Evolutionary conservation across 2,888 invertebrate genomes (phyloP), one percentile per base, ranked within the genome.

Genomic region (Dione juno): DNA sequence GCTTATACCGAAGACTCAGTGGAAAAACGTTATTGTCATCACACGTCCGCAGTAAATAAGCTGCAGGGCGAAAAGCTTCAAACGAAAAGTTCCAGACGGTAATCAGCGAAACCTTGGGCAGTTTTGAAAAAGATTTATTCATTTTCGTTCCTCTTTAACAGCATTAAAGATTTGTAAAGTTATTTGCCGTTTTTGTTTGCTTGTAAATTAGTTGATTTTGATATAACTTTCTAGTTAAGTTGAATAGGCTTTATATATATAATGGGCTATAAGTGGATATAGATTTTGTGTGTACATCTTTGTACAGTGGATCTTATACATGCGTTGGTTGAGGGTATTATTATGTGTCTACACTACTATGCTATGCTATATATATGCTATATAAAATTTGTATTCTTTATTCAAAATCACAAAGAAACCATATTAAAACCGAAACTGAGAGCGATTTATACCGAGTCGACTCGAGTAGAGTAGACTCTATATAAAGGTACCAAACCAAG

Each of bases 41-140:
- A 67, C 67, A 63, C 59, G 71, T 52, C 69, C 58, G 58, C 67
- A 58, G 64, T 70, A 70, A 70, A 63, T 40, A 64, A 21, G 54
- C 69, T 63, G 63, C 19, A 52, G 58, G 65, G 67, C 59, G 53
- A 59, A 71, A 68, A 71, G 50, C 68, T 71, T 67, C 43, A 37
- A 71, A 43, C 64, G 52, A 67, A 66, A 64, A 43, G 58, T 58
- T 57, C 14, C n/a, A 59, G 67, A 41, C 58, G 67, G 65, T 71
- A 67, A 68, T 71, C 71, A 71, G 67, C 35, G 14, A 35, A 59
- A 59, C 64, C 67, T 71, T 71, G 67, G 67, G 59, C 65, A 58
- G 40, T 71, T 71, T 67, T 71, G 58, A 59, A 54, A 67, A 52
- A 67, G 71, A 71, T 68, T 68, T 67, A 68, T 71, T 71, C 64